Evolutionary conservation across 2,888 invertebrate genomes (phyloP).

Genomic region (Himalopsyche kuldschensis): DNA sequence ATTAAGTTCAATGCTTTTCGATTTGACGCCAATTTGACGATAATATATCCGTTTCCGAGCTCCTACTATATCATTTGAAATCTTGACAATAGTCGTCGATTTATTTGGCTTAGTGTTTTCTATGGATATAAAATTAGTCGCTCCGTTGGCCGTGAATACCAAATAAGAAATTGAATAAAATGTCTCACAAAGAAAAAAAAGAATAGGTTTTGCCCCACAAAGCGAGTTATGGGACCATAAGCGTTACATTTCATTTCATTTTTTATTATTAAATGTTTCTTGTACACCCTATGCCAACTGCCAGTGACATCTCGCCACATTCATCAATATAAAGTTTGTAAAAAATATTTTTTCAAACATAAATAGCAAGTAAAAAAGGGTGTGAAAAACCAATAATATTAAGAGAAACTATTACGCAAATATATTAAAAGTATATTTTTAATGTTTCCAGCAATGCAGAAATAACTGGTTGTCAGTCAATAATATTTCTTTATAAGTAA

Average conservation of each 20-base stretch:
- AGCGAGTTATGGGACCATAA: not conserved
- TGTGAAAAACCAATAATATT: too few relatives aligned
- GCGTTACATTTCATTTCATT: not conserved
- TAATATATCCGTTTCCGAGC: too few relatives aligned
- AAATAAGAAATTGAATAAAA: not conserved
- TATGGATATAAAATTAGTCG: not conserved
- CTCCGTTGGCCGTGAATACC: not conserved
- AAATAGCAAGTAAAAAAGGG: too few relatives aligned
- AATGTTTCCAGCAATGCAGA: too few relatives aligned
- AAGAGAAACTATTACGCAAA: too few relatives aligned
- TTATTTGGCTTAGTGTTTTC: not conserved
- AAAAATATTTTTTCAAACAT: too few relatives aligned
- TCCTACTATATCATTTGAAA: not conserved
- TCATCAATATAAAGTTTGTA: not conserved
- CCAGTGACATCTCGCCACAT: not conserved
- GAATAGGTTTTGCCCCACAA: not conserved
- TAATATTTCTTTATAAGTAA: too few relatives aligned
- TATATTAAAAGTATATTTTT: too few relatives aligned
- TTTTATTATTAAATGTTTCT: not conserved
- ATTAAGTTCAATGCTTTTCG: too few relatives aligned
- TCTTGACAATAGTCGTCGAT: not conserved
- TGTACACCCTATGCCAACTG: not conserved
- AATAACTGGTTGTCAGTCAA: too few relatives aligned
- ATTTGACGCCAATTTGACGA: too few relatives aligned
- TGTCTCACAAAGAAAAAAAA: not conserved